Evolutionary conservation across 2,888 invertebrate genomes (phyloP).

Genomic region (Teleiodes luculella): DNA sequence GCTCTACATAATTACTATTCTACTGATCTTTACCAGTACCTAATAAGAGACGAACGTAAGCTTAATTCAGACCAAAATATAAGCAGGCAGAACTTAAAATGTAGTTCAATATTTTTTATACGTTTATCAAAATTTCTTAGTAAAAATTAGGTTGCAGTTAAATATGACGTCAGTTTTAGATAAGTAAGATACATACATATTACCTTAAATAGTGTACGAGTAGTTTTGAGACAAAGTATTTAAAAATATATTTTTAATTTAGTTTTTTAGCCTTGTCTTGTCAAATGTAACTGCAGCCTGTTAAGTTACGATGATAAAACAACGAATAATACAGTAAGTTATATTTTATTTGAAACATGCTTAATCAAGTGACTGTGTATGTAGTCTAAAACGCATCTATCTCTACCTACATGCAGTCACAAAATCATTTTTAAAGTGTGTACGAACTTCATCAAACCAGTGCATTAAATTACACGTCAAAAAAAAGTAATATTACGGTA

Average conservation of each 20-base stretch:
- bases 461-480: neutral
- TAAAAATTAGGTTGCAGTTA: neutral
- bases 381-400: neutral
- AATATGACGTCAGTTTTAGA: too few species aligned
- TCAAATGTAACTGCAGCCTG: constrained; percentile 1
- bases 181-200: too few species aligned
- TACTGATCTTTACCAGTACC: constrained; percentile 11
- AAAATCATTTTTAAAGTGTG: neutral
- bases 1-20: constrained; percentile 17
- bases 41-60: neutral
- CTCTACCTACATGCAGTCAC: neutral
- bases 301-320: too few species aligned
- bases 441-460: neutral
- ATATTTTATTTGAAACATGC: constrained; percentile 7
- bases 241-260: too few species aligned
- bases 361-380: constrained; percentile 6
- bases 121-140: neutral
- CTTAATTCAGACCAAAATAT: neutral
- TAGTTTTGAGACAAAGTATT: too few species aligned
- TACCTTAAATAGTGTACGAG: neutral
- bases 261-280: too few species aligned
- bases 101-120: neutral
- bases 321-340: too few species aligned
- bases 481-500: too few species aligned
- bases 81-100: constrained; percentile 6